A percentile compares a stretch with the other conserved stretches of the same genome.
phyloP scores from a whole-genome alignment of 2,888 invertebrate species.

The Protonemura montana region DNA sequence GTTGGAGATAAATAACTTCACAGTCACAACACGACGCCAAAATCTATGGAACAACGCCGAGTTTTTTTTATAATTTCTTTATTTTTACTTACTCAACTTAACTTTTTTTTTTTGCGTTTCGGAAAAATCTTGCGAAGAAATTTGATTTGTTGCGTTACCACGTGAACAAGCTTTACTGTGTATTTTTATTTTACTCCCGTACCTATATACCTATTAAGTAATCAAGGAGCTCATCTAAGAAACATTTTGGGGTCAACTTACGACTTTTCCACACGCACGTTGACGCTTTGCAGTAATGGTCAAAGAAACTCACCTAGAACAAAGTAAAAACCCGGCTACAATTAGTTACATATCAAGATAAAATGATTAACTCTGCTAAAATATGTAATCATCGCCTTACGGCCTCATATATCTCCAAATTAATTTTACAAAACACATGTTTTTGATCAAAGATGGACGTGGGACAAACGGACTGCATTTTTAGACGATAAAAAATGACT shows the following conservation, averaged over 20 bases:
- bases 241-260: background rate
- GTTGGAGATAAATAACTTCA: slow-evolving; percentile 32
- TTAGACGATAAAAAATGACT: too few species aligned
- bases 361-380: background rate
- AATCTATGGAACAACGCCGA: background rate
- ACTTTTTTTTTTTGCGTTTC: background rate
- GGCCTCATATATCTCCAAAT: background rate
- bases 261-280: background rate
- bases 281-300: background rate
- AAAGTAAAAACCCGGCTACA: background rate
- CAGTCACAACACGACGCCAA: slow-evolving; percentile 12
- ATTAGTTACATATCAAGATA: background rate
- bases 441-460: background rate
- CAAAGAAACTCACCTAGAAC: slow-evolving; percentile 26
- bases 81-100: background rate
- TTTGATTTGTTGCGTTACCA: too few species aligned
- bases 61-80: background rate
- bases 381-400: background rate
- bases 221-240: too few species aligned
- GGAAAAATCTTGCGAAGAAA: background rate
- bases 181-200: background rate
- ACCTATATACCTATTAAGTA: background rate
- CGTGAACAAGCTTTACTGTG: background rate
- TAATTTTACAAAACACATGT: background rate
- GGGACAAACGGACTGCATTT: too few species aligned